These are phyloP conservation scores for Tinea trinotella DNA, from an alignment of 2,888 invertebrate genomes.

Conservation along the genomic window DNA sequence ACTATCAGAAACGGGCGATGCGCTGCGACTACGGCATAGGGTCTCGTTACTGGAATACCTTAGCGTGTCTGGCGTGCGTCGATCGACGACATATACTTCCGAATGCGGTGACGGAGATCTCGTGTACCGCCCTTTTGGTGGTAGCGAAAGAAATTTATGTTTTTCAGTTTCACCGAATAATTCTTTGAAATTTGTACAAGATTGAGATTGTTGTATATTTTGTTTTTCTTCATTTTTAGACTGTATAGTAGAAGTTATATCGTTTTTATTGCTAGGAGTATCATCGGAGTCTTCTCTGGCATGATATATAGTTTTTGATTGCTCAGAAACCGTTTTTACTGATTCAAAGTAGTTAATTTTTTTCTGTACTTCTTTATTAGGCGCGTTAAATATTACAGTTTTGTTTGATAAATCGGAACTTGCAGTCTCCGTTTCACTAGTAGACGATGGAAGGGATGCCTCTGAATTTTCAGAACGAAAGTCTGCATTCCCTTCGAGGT, in stretches of 20 bases:
- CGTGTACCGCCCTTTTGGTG: slow-evolving; percentile 50
- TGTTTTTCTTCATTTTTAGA: slow-evolving; percentile 31
- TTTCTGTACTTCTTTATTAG: slow-evolving; percentile 76
- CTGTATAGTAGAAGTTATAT: slow-evolving; percentile 28
- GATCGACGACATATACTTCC: slow-evolving; percentile 57
- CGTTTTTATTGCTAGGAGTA: slow-evolving; percentile 45
- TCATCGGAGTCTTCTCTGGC: slow-evolving; percentile 67
- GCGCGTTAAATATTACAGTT: slow-evolving; percentile 76
- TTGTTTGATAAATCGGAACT: slow-evolving; percentile 81
- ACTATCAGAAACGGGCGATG: slow-evolving; percentile 81
- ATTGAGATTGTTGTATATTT: slow-evolving; percentile 73
- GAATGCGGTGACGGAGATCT: slow-evolving; percentile 70
- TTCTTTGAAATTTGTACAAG: slow-evolving; percentile 83
- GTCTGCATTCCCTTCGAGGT: background rate
- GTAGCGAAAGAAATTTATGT: slow-evolving; percentile 71
- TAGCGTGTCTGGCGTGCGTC: slow-evolving; percentile 66
- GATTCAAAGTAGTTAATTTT: slow-evolving; percentile 88
- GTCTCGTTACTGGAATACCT: slow-evolving; percentile 76
- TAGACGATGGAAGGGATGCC: slow-evolving; percentile 56
- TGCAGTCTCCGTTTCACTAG: slow-evolving; percentile 79
- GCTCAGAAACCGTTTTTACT: slow-evolving; percentile 67
- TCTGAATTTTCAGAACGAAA: background rate
- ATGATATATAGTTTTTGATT: slow-evolving; percentile 60
- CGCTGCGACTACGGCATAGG: slow-evolving; percentile 78
- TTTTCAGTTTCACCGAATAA: slow-evolving; percentile 83